Evolutionary conservation across 2,113 vertebrate genomes (phyloP).

Genomic region (Hippocampus mohnikei): DNA sequence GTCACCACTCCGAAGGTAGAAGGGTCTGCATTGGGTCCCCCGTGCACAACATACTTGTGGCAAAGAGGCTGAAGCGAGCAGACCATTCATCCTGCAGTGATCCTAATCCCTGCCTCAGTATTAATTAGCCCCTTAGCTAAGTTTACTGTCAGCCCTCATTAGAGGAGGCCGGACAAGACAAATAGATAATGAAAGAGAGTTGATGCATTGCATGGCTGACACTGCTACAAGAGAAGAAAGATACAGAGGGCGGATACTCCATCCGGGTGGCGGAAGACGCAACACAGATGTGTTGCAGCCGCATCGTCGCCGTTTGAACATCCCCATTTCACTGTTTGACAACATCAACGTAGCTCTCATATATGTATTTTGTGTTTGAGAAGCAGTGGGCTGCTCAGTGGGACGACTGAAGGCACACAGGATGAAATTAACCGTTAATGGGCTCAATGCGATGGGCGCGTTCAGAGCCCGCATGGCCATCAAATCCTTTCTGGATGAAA

Average conservation of each 20-base stretch:
- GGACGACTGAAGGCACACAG: slow-evolving; percentile 52
- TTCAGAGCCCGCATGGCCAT: slow-evolving; percentile 39
- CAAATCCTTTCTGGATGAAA: slow-evolving; percentile 55
- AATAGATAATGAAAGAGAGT: slow-evolving; percentile 27
- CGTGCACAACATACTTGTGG: slow-evolving; percentile 6
- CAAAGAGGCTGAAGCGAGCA: slow-evolving; percentile 28
- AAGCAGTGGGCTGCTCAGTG: slow-evolving; percentile 37
- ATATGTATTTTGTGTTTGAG: slow-evolving; percentile 33
- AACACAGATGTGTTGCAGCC: neutral
- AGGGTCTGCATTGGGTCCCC: neutral
- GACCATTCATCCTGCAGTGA: slow-evolving; percentile 34
- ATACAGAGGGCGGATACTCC: neutral
- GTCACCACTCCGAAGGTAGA: slow-evolving; percentile 9
- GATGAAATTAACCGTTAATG: slow-evolving; percentile 66
- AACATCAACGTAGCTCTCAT: slow-evolving; percentile 3
- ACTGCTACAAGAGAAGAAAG: slow-evolving; percentile 1
- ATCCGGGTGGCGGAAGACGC: neutral
- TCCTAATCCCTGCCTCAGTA: slow-evolving; percentile 46
- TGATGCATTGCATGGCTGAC: slow-evolving; percentile 28
- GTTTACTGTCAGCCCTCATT: slow-evolving; percentile 60
- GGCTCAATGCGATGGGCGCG: slow-evolving; percentile 51
- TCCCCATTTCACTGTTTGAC: neutral
- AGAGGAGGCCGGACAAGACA: slow-evolving; percentile 27
- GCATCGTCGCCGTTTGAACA: neutral
- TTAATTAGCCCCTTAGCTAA: slow-evolving; percentile 56